Base-by-base conservation (phyloP, 1,140 invertebrate species). In the Mamestra configurata region DNA sequence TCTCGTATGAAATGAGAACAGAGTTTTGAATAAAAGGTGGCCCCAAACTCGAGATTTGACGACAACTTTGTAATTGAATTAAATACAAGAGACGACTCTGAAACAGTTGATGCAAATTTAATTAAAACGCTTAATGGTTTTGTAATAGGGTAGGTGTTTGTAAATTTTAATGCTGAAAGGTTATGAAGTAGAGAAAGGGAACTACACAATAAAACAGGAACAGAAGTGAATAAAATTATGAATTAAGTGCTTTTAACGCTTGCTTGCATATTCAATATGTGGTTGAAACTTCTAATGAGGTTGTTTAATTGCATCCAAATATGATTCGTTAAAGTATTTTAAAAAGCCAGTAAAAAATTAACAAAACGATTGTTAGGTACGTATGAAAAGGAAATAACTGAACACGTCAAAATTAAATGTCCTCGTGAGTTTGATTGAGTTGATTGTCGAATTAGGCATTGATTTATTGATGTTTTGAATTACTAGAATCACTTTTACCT, bases 101-200 rank as follows among this genome's bases (percentile, higher is more conserved):
- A 40, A 66, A 18, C 61, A 59, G 61, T 10, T 66, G 61, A 66
- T 66, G 61, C 35, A 40, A 66, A 66, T 66, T n/a, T 66, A 66
- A 66, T 66, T 40, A 66, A 22, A 40, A 66, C 18, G 18, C 61
- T 66, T 66, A 66, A 66, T 66, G 35, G 61, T 20, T 40, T 40
- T 40, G 61, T 13, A 66, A 66, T n/a, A 66, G 10, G 35, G 61
- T 10, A 40, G 55, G 55, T 59, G 27, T 66, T 66, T 66, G 61
- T 40, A 66, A 66, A 35, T 35, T 31, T 6, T 6, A 27, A 59
- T 27, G 24, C 13, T 15, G 24, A 59, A 24, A 11, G 55, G 22
- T 59, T n/a, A n/a, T n/a, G n/a, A n/a, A n/a, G n/a, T n/a, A n/a
- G n/a, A n/a, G n/a, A n/a, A n/a, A n/a, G n/a, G n/a, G n/a, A n/a